Evolutionary conservation across 2,797 vertebrate species (phyloP).

Genomic region (Oreochromis mossambicus): DNA sequence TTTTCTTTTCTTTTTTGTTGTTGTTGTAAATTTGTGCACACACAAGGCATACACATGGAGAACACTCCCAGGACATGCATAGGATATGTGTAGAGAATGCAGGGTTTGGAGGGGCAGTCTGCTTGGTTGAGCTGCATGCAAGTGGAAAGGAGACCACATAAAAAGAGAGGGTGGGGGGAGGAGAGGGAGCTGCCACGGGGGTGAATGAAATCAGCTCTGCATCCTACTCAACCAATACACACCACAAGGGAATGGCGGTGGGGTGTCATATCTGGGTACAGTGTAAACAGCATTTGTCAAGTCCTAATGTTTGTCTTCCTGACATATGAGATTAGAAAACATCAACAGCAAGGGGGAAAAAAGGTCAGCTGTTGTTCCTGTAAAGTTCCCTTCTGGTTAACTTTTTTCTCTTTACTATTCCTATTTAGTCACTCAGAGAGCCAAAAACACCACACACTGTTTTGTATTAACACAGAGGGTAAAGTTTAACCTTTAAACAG

Average conservation of each 20-base stretch:
- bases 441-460: constrained; percentile 3
- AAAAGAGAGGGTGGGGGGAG: neutral
- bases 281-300: neutral
- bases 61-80: constrained; percentile 84
- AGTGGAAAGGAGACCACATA: constrained; percentile 61
- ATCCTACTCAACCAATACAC: constrained; percentile 22
- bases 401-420: neutral
- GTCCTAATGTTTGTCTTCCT: neutral
- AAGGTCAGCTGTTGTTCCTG: neutral
- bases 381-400: neutral
- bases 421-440: constrained; percentile 5
- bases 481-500: neutral
- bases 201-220: constrained; percentile 30
- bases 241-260: neutral
- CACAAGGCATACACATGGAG: constrained; percentile 75
- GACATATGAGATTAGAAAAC: neutral
- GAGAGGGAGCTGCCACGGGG: constrained; percentile 24
- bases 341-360: neutral
- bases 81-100: constrained; percentile 79
- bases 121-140: constrained; percentile 91
- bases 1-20: neutral
- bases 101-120: constrained; percentile 75
- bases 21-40: constrained; percentile 55
- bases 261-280: neutral
- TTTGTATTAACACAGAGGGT: neutral